Conservation (phyloP, 2,113 vertebrate genomes). For the Oreocharis arfaki region DNA sequence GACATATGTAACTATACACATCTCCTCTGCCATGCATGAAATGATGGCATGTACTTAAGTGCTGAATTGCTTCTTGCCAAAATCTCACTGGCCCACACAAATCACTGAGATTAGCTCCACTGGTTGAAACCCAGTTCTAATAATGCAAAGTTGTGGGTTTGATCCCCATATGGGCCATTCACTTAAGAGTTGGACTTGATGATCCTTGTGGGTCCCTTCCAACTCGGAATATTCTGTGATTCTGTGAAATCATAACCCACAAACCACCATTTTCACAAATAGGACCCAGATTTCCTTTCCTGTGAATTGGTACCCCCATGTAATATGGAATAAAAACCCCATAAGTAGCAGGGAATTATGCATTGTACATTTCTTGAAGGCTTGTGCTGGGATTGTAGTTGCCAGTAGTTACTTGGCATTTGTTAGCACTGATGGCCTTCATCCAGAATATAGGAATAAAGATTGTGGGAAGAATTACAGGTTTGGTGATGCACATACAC, state of each 20-base stretch:
- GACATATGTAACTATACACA: not conserved
- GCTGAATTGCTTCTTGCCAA: not conserved
- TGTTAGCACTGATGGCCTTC: not conserved
- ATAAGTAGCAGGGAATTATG: not conserved
- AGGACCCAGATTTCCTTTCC: not conserved
- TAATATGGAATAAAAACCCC: not conserved
- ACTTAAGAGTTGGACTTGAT: not conserved
- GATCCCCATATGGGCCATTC: not conserved
- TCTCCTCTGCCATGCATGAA: not conserved
- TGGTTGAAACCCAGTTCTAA: not conserved
- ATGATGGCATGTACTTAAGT: not conserved
- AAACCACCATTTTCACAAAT: not conserved
- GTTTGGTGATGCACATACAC: not conserved
- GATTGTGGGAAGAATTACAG: not conserved
- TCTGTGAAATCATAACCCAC: not conserved
- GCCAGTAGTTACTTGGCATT: not conserved
- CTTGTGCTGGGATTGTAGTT: not conserved
- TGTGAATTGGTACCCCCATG: not conserved
- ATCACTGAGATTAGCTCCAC: not conserved
- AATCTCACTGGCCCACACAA: not conserved
- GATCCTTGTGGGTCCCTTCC: not conserved
- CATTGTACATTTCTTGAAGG: not conserved
- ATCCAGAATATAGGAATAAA: not conserved
- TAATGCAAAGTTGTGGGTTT: not conserved
- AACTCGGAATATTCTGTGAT: not conserved